phyloP scores from a whole-genome alignment of 2,113 vertebrate species.

The Thalassarche chlororhynchos region DNA sequence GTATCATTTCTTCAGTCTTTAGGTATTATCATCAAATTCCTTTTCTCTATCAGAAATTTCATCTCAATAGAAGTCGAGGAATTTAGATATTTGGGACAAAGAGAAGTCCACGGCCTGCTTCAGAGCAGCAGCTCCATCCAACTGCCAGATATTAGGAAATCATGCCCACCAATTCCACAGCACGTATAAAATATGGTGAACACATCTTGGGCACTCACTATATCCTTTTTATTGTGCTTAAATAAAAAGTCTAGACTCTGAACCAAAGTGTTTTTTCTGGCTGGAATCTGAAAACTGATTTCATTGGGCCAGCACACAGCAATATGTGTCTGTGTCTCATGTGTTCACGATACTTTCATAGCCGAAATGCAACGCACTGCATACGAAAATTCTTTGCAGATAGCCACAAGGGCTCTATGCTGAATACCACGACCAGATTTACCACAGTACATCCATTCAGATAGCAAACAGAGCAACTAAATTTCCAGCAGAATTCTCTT shows the following conservation, averaged over 20 bases:
- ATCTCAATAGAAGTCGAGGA: background rate
- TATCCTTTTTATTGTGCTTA: background rate
- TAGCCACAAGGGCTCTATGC: background rate
- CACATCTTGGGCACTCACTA: background rate
- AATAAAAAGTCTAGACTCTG: background rate
- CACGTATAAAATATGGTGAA: background rate
- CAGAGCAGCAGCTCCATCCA: background rate
- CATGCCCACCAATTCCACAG: background rate
- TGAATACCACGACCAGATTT: background rate
- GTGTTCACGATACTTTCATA: background rate
- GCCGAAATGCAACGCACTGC: background rate
- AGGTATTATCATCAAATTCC: background rate
- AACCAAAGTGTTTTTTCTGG: background rate
- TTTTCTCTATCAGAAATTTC: background rate
- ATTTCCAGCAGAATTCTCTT: background rate
- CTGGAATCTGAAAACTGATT: background rate
- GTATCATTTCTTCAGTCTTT: background rate
- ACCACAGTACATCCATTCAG: background rate
- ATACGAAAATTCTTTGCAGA: background rate
- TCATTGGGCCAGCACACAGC: background rate
- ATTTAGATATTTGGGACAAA: background rate
- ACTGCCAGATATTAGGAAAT: background rate
- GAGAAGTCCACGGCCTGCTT: background rate
- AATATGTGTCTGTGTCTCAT: background rate
- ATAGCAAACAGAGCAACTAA: background rate